Conservation (phyloP, 2,113 vertebrate species). For the Upupa epops region DNA sequence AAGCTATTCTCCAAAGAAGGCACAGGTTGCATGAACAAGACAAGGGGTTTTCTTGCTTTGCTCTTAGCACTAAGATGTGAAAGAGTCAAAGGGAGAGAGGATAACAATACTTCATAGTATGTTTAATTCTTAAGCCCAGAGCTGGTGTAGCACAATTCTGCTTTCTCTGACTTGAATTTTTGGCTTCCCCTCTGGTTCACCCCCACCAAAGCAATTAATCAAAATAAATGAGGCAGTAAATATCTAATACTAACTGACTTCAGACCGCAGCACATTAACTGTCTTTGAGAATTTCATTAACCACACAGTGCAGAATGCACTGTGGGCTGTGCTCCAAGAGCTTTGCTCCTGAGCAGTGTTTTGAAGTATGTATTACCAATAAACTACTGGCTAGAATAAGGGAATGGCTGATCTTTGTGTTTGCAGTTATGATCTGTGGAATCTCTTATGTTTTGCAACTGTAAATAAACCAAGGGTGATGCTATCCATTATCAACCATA, state of each 20-base stretch:
- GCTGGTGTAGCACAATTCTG: neutral
- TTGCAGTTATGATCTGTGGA: neutral
- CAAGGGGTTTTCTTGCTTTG: neutral
- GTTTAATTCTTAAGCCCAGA: neutral
- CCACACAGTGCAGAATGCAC: neutral
- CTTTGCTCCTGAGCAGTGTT: neutral
- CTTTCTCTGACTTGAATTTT: neutral
- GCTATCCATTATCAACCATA: neutral
- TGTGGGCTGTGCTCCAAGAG: neutral
- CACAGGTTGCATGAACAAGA: neutral
- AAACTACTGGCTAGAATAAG: neutral
- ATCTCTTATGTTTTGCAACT: neutral
- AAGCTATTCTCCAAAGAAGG: neutral
- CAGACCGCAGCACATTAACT: neutral
- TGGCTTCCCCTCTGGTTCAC: neutral
- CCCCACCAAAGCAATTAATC: constrained; percentile 25
- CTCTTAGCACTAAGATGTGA: neutral
- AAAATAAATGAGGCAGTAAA: constrained; percentile 60
- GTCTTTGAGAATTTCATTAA: neutral
- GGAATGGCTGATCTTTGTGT: neutral
- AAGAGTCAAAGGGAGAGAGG: neutral
- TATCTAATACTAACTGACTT: constrained; percentile 14
- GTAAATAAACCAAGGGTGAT: neutral
- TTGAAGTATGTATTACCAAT: neutral
- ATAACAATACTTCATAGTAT: neutral